These are phyloP conservation scores for Platycheirus rosarum DNA, from an alignment of 2,888 invertebrate species.

Conservation along the genomic window DNA sequence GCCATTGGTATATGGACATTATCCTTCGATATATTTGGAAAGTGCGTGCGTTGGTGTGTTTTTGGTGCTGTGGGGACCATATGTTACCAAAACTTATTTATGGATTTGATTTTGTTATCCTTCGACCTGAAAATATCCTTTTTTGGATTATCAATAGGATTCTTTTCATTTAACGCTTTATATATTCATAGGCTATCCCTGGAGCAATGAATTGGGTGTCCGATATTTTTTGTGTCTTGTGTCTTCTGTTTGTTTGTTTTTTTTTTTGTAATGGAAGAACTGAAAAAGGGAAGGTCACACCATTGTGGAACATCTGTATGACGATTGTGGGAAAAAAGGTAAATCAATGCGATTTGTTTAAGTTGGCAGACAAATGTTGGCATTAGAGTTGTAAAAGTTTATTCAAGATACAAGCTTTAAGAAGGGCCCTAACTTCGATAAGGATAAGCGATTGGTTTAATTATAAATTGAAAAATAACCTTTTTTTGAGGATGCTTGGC, in stretches of 20 bases:
- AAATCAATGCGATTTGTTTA: slow-evolving; percentile 18
- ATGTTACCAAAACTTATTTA: slow-evolving; percentile 69
- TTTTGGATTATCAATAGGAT: slow-evolving; percentile 61
- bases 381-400: slow-evolving; percentile 31
- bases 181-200: slow-evolving; percentile 62
- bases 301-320: slow-evolving; percentile 47
- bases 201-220: slow-evolving; percentile 63
- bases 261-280: slow-evolving; percentile 1
- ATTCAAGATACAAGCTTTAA: slow-evolving; percentile 1
- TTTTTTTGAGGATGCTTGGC: no score
- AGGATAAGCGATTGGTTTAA: slow-evolving; percentile 23
- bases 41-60: slow-evolving; percentile 23
- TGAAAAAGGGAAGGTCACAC: slow-evolving; percentile 26
- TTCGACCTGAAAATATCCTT: slow-evolving; percentile 63
- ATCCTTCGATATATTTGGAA: slow-evolving; percentile 2
- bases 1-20: not conserved
- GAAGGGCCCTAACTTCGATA: not conserved
- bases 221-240: slow-evolving; percentile 29
- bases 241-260: not conserved
- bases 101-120: slow-evolving; percentile 67
- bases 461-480: no score
- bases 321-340: slow-evolving; percentile 29
- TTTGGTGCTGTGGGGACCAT: slow-evolving; percentile 36
- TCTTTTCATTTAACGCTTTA: slow-evolving; percentile 66
- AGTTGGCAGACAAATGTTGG: slow-evolving; percentile 5